A percentile compares a stretch with the other conserved stretches of the same genome.
Evolutionary conservation across 2,888 invertebrate genomes (phyloP).

Genomic region (Gymnosoma rotundatum): DNA sequence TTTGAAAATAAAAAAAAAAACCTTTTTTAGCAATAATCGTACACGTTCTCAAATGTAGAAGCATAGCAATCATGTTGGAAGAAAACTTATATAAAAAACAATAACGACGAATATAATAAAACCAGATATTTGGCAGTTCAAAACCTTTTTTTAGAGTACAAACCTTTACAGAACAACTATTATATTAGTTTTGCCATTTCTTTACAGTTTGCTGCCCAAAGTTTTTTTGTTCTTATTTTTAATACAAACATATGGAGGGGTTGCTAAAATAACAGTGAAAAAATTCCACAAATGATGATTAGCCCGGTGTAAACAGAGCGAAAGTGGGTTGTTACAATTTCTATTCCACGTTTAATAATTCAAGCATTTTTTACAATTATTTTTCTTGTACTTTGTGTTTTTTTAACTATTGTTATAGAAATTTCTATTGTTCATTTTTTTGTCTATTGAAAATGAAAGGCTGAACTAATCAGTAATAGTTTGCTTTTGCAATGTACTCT

Average conservation of each 20-base stretch:
- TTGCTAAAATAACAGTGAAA: conserved; percentile 19
- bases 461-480: conserved; percentile 59
- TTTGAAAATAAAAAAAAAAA: conserved; percentile 33
- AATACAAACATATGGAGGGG: conserved; percentile 25
- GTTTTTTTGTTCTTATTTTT: background rate
- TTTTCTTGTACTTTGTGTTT: conserved; percentile 53
- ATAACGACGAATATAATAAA: background rate
- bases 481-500: conserved; percentile 5
- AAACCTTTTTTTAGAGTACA: conserved; percentile 24
- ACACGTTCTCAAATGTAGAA: conserved; percentile 37
- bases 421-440: conserved; percentile 45
- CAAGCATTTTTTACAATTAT: conserved; percentile 20
- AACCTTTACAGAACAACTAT: background rate
- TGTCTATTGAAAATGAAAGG: conserved; percentile 26
- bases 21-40: background rate
- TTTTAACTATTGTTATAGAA: conserved; percentile 46
- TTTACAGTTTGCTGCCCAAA: too few species aligned
- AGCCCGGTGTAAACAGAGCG: conserved; percentile 64
- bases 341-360: conserved; percentile 10
- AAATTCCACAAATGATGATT: conserved; percentile 51
- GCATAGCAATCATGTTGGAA: conserved; percentile 10
- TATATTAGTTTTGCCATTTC: too few species aligned
- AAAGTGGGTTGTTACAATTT: conserved; percentile 67
- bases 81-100: background rate
- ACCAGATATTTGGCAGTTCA: background rate